Conservation (phyloP, 2,113 vertebrate species). For the Condylura cristata region DNA sequence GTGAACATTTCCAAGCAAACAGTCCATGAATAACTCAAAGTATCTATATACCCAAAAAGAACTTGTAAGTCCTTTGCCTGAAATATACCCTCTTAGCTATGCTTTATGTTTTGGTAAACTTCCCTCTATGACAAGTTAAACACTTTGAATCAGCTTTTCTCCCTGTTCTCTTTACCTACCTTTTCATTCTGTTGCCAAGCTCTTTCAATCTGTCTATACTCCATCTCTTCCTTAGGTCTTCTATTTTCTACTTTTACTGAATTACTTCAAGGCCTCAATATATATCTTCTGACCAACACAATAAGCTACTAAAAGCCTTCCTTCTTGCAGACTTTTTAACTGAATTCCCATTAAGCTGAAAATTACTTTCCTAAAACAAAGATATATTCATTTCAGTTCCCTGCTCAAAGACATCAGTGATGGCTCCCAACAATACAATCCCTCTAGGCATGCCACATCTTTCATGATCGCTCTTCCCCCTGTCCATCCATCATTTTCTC, state of each 20-base stretch:
- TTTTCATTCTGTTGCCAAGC: background rate
- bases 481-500: background rate
- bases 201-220: background rate
- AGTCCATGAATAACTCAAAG: background rate
- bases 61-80: background rate
- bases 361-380: slow-evolving; percentile 63
- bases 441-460: background rate
- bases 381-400: slow-evolving; percentile 17
- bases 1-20: background rate
- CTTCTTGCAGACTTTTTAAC: slow-evolving; percentile 11
- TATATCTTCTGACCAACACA: slow-evolving; percentile 30
- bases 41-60: background rate
- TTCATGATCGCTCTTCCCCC: background rate
- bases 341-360: slow-evolving; percentile 2
- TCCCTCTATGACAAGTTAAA: background rate
- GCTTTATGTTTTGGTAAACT: background rate
- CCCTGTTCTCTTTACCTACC: background rate
- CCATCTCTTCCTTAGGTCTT: background rate
- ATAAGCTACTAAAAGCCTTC: slow-evolving; percentile 48
- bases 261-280: slow-evolving; percentile 27
- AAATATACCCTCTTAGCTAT: background rate
- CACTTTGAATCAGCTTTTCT: background rate
- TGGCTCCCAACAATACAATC: background rate
- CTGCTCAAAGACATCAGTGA: slow-evolving; percentile 30
- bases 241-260: slow-evolving; percentile 27